phyloP scores from a whole-genome alignment of 2,888 invertebrate species.

The Halictus quadricinctus region DNA sequence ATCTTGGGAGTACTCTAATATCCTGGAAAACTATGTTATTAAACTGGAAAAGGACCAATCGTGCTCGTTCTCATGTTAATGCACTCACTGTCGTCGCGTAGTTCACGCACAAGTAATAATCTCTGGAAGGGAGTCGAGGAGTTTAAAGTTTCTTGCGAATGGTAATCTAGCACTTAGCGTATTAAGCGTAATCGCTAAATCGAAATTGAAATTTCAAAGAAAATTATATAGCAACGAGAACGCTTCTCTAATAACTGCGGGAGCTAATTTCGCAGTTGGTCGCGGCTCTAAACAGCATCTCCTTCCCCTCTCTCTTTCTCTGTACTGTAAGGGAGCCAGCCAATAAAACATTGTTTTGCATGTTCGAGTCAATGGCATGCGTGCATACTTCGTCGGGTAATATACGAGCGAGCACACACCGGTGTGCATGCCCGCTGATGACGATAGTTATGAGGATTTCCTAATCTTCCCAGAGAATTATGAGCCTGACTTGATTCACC shows the following conservation, averaged over 20 bases:
- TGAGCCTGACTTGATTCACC: constrained; percentile 36
- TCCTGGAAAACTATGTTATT: neutral
- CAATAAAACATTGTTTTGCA: constrained; percentile 56
- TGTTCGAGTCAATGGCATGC: constrained; percentile 49
- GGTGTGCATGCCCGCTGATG: constrained; percentile 41
- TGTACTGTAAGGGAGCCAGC: neutral
- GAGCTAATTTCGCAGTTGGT: neutral
- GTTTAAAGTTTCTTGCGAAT: neutral
- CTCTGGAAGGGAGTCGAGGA: neutral
- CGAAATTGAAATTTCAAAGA: constrained; percentile 14
- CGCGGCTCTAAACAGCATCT: neutral
- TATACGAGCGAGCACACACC: constrained; percentile 41
- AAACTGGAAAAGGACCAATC: neutral
- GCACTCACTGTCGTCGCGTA: neutral
- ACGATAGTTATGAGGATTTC: constrained; percentile 62
- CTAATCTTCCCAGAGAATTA: constrained; percentile 62
- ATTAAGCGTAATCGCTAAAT: constrained; percentile 6
- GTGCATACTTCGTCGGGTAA: constrained; percentile 38
- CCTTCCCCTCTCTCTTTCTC: neutral
- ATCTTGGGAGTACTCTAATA: neutral
- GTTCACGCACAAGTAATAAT: neutral
- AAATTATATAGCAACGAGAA: neutral
- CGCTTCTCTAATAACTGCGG: neutral
- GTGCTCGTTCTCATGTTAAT: neutral
- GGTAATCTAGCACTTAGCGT: constrained; percentile 5